Evolutionary conservation across 2,113 vertebrate genomes (phyloP), one percentile per base, ranked within the genome.

Genomic region (Callionymus lyra): DNA sequence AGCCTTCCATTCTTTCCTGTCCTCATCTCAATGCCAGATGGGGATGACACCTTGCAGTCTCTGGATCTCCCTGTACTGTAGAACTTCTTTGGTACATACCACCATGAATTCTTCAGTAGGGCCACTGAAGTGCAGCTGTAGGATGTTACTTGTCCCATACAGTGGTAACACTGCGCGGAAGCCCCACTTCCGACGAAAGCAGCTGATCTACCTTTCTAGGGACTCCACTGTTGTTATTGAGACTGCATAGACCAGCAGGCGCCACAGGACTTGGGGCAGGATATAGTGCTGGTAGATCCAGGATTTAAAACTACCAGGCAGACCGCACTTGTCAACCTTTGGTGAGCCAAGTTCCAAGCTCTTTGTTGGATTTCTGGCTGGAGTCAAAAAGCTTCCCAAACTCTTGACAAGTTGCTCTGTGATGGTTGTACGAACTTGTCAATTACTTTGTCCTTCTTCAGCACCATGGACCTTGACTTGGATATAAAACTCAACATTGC

Each of bases 341-440:
- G 16, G 16, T 44, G 12, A 19, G 32, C 16, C 43, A 34, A 10
- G 15, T 12, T 16, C 1, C 12, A n/a, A 44, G 31, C 4, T 34
- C 42, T 17, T 16, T 2, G 8, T 12, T 34, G 10, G 38, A 17
- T 33, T 35, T n/a, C 3, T 21, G n/a, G 11, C 17, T 37, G n/a
- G n/a, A n/a, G n/a, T n/a, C n/a, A n/a, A n/a, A n/a, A n/a, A n/a
- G n/a, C n/a, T 37, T n/a, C 44, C 10, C 6, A 12, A 12, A 4
- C 34, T 47, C 6, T 39, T 39, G 16, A 21, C 44, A 34, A 19
- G 44, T n/a, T 37, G 2, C 31, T 37, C 34, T 27, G 18, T 37
- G 4, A 37, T 47, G 2, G 9, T 9, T 11, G 17, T 10, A 5
- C 6, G 21, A 44, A 33, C 13, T 44, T 44, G 15, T 44, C 31